These are phyloP conservation scores for Xenus cinereus DNA, from an alignment of 2,113 vertebrate species.

Conservation along the genomic window DNA sequence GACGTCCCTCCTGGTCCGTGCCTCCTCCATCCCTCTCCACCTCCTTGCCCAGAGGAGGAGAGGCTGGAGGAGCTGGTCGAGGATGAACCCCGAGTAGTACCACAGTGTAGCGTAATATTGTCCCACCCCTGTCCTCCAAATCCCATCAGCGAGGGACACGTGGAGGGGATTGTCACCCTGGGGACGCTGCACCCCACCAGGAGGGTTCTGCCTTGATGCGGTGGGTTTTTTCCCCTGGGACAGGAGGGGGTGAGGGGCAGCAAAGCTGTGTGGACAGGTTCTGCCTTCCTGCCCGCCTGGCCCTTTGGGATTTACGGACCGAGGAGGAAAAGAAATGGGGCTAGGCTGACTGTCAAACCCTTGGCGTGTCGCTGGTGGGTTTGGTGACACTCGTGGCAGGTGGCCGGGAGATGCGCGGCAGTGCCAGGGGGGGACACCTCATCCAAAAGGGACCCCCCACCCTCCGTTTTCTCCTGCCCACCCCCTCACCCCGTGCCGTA, in stretches of 20 bases:
- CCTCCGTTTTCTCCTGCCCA: neutral
- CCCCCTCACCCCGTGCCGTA: neutral
- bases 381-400: neutral
- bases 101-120: neutral
- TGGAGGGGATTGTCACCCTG: accelerated
- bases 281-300: neutral
- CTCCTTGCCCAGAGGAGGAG: neutral
- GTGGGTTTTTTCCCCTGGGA: neutral
- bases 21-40: neutral
- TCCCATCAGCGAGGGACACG: accelerated
- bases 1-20: neutral
- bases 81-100: neutral
- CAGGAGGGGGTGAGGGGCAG: neutral
- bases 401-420: neutral
- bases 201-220: neutral
- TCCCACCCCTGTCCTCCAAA: neutral
- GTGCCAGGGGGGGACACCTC: neutral
- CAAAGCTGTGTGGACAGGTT: neutral
- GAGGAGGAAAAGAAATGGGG: neutral
- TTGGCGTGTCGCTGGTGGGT: neutral
- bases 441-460: neutral
- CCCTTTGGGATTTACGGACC: neutral
- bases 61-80: neutral
- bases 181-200: neutral
- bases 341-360: neutral